Evolutionary conservation across 2,888 invertebrate species (phyloP), one percentile per base, ranked within the genome.

Genomic region (Drosophila cognata): DNA sequence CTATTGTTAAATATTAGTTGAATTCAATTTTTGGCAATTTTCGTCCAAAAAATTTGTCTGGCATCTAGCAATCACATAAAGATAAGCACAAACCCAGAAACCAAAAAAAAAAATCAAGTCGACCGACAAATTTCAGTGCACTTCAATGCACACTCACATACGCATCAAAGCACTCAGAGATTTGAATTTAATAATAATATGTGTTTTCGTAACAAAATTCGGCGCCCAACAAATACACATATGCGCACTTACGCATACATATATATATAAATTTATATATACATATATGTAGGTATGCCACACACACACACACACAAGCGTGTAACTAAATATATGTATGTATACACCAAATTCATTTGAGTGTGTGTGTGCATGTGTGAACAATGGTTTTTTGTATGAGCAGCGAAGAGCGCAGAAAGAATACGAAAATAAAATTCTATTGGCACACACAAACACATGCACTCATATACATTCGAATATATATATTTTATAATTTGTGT

Each of bases 351-450:
- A 28, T 50, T 36, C 21, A 51, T 48, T 46, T 43, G n/a, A 28
- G 28, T 18, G 25, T 55, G 41, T 46, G 2, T 43, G 41, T 16
- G 41, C 0, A 31, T 46, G 16, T 43, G 8, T 25, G 33, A 31
- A 53, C 43, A 48, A 60, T 55, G 25, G 25, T 16, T 46, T 46
- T 25, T 25, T 25, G 25, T 46, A 46, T 46, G 46, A 46, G 46
- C 21, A 46, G 16, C 46, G 25, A 46, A 46, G 21, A 46, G 25
- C 25, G 21, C 29, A 31, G 10, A 41, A 50, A 43, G 25, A 69
- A 51, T 75, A 65, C 67, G 56, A 79, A 79, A 79, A 76, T 73
- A 64, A 75, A 62, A 76, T 73, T 70, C 62, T 62, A 51, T 56
- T 58, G 62, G 69, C 55, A 29, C 29, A 18, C 28, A 50, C 29